These are phyloP conservation scores for Fragum sueziense DNA, from an alignment of 2,888 invertebrate species.

Conservation along the genomic window DNA sequence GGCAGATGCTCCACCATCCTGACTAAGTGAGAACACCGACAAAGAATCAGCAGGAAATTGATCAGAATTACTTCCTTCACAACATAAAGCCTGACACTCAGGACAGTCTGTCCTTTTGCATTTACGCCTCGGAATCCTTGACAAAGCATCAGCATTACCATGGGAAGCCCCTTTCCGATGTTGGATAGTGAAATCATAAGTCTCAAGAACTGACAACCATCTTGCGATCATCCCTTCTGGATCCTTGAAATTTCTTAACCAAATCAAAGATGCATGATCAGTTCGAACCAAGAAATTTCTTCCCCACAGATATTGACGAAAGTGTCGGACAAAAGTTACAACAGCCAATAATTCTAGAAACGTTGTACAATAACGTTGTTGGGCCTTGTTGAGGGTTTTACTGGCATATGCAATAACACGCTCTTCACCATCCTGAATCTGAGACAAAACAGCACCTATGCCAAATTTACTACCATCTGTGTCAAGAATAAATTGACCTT, in stretches of 20 bases:
- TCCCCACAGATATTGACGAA: constrained; percentile 21
- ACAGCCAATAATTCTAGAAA: constrained; percentile 9
- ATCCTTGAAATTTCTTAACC: constrained; percentile 11
- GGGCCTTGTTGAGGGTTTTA: constrained; percentile 29
- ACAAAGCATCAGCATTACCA: constrained; percentile 8
- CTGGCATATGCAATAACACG: no score
- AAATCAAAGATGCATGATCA: constrained; percentile 11
- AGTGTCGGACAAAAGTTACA: constrained; percentile 9
- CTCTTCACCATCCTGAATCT: constrained; percentile 1
- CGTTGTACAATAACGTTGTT: no score
- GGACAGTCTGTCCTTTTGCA: constrained; percentile 2
- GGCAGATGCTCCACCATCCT: neutral
- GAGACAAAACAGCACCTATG: constrained; percentile 11
- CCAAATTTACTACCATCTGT: neutral
- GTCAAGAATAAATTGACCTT: constrained; percentile 10
- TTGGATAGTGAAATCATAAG: no score
- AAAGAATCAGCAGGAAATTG: neutral
- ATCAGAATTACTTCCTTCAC: neutral
- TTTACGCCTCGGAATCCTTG: neutral
- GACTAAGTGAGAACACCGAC: neutral
- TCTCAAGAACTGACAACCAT: neutral
- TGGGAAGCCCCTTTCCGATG: neutral
- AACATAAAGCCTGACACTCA: no score
- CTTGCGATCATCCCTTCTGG: neutral
- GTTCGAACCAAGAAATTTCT: neutral